Conservation (phyloP, 2,797 vertebrate species). For the Anguilla pacifica region DNA sequence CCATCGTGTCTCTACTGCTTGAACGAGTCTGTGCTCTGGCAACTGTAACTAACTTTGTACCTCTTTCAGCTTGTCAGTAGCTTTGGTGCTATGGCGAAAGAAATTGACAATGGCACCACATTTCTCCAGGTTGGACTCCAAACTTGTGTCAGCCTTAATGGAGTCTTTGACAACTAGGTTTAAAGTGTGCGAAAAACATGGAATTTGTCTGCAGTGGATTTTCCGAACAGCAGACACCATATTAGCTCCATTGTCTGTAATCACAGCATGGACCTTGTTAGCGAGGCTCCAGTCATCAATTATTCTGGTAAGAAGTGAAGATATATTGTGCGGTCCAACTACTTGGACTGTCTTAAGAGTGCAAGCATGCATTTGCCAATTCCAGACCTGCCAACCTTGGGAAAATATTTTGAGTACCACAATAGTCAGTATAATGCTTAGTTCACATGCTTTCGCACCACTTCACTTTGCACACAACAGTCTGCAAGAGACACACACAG, state of each 20-base stretch:
- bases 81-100: slow-evolving; percentile 39
- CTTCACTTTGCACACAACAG: too few species aligned
- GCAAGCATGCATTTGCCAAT: slow-evolving; percentile 41
- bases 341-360: slow-evolving; percentile 33
- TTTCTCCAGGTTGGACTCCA: slow-evolving; percentile 33
- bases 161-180: slow-evolving; percentile 22
- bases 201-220: slow-evolving; percentile 26
- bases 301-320: slow-evolving; percentile 26
- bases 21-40: slow-evolving; percentile 34
- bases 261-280: slow-evolving; percentile 39
- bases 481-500: too few species aligned
- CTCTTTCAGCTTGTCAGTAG: slow-evolving; percentile 36
- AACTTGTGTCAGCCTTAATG: slow-evolving; percentile 33
- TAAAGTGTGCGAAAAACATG: slow-evolving; percentile 29
- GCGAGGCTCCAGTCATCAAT: slow-evolving; percentile 32
- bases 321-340: slow-evolving; percentile 40
- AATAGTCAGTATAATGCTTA: too few species aligned
- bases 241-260: slow-evolving; percentile 41
- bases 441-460: too few species aligned
- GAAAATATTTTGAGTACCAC: too few species aligned
- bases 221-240: slow-evolving; percentile 41
- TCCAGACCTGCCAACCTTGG: too few species aligned
- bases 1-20: slow-evolving; percentile 30
- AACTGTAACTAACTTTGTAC: slow-evolving; percentile 27
- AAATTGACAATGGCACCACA: slow-evolving; percentile 28